Evolutionary conservation across 2,113 vertebrate species (phyloP), one percentile per base, ranked within the genome.

Genomic region (Pan paniscus): DNA sequence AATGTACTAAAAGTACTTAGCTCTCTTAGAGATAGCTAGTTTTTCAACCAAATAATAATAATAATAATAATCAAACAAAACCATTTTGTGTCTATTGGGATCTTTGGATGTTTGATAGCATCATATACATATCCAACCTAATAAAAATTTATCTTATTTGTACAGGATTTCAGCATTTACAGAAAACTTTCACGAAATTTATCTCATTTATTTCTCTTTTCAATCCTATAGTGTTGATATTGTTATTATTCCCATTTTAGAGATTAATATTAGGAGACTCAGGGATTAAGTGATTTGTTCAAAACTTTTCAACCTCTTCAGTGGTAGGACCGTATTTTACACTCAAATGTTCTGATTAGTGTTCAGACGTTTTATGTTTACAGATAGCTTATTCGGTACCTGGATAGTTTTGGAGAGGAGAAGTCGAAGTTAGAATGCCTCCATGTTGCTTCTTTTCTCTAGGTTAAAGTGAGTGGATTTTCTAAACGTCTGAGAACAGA

Each of bases 401-500:
- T 84, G 64, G 75, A 35, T 83, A 81, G 25, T 9, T 38, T 52
- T 87, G 32, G 43, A 78, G 25, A 90, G 1, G 38, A 93, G n/a
- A 25, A 68, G 13, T 70, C 67, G 27, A 80, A 68, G 10, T 79
- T 76, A 75, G 52, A 79, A 92, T 64, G 0, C 13, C 13, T 87
- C 46, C 59, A 48, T 57, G 12, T 89, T 91, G 32, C 61, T 90
- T 94, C 61, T 92, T 96, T 97, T 35, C 75, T 93, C 64, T 75
- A 22, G n/a, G 59, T 92, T 97, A 82, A 95, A 93, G 46, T 57
- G 2, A 81, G 52, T n/a, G 72, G 27, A 82, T 90, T 95, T 46
- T 95, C 83, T 82, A 55, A 97, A 90, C 43, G 72, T 75, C 70
- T 95, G 70, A 96, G 52, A 81, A 93, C 18, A 55, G 38, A 40